Evolutionary conservation across 2,113 vertebrate genomes (phyloP).

Genomic region (Phaethon lepturus): DNA sequence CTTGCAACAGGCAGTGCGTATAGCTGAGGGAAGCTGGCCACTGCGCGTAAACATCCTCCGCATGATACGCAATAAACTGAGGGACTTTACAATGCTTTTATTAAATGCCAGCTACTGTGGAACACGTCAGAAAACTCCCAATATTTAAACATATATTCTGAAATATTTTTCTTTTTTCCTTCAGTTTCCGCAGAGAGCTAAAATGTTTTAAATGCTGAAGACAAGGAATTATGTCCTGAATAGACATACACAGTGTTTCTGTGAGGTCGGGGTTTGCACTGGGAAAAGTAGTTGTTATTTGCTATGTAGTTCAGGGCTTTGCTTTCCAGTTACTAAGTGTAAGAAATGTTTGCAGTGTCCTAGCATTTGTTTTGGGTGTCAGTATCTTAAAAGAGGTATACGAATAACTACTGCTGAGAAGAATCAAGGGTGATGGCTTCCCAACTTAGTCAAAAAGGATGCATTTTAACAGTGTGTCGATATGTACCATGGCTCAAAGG

Average conservation of each 20-base stretch:
- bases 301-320: not conserved
- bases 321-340: not conserved
- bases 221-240: not conserved
- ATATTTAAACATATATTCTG: not conserved
- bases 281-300: not conserved
- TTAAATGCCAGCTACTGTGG: not conserved
- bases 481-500: not conserved
- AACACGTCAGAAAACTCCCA: not conserved
- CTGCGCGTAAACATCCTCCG: not conserved
- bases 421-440: not conserved
- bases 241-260: not conserved
- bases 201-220: not conserved
- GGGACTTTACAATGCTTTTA: not conserved
- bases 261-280: not conserved
- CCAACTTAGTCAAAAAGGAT: not conserved
- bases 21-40: not conserved
- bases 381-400: not conserved
- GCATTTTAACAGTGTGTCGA: not conserved
- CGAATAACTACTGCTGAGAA: not conserved
- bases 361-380: not conserved
- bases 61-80: not conserved
- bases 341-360: not conserved
- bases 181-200: not conserved
- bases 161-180: accelerated
- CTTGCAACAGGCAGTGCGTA: not conserved